phyloP scores from a whole-genome alignment of 2,888 invertebrate species.

The Drosophila leonis region DNA sequence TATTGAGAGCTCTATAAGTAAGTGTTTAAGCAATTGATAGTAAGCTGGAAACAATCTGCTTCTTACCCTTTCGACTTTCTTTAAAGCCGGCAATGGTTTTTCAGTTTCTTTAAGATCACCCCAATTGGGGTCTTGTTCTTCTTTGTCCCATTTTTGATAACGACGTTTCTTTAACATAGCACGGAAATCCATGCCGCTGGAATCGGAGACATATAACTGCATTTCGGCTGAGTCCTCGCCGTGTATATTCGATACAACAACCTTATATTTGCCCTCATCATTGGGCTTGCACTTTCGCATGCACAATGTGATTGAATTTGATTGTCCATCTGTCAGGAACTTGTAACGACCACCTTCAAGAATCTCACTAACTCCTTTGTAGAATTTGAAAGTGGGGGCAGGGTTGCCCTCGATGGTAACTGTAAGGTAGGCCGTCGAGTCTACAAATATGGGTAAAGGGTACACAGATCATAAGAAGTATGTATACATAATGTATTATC shows the following conservation, averaged over 20 bases:
- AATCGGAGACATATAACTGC: conserved; percentile 98
- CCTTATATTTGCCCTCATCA: conserved; percentile 98
- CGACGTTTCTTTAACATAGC: conserved; percentile 98
- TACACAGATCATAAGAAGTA: conserved; percentile 14
- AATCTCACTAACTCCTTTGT: conserved; percentile 96
- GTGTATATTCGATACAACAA: conserved; percentile 96
- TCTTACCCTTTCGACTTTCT: conserved; percentile 96
- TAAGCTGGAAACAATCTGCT: conserved; percentile 51
- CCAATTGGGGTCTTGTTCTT: conserved; percentile 96
- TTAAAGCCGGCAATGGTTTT: conserved; percentile 93
- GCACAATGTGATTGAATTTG: conserved; percentile 95
- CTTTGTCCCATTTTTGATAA: conserved; percentile 96
- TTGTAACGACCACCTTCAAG: conserved; percentile 98
- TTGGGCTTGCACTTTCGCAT: conserved; percentile 98
- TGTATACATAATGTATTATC: conserved; percentile 6
- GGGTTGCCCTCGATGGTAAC: conserved; percentile 97
- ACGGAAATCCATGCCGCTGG: conserved; percentile 99
- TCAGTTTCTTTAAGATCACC: conserved; percentile 96
- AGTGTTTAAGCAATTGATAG: conserved; percentile 14
- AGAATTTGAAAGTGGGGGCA: conserved; percentile 97
- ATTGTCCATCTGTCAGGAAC: conserved; percentile 96
- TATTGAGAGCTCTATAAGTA: conserved; percentile 15
- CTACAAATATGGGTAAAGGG: conserved; percentile 85
- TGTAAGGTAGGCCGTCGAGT: conserved; percentile 96
- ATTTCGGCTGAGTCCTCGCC: conserved; percentile 98